A percentile compares a stretch with the other conserved stretches of the same genome.
Conservation (phyloP, 1,140 invertebrate species). For the Polyergus mexicanus region DNA sequence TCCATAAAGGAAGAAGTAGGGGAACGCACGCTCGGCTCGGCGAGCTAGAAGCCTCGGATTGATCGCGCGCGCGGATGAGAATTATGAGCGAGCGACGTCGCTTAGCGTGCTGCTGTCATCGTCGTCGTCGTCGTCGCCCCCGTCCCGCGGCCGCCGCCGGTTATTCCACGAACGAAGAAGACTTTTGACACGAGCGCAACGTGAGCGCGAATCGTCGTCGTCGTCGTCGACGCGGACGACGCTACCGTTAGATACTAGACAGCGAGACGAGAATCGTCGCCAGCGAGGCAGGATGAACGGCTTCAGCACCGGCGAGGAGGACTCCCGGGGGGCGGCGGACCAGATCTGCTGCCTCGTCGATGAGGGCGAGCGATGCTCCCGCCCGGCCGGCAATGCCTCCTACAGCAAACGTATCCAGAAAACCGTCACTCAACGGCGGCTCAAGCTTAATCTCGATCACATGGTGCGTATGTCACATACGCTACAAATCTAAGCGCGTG, state of each 20-base stretch:
- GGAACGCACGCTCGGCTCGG: conserved; percentile 13
- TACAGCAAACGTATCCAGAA: conserved; percentile 99
- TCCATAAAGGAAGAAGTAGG: neutral
- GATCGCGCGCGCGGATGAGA: conserved; percentile 5
- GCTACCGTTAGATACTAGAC: neutral
- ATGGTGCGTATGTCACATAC: conserved; percentile 87
- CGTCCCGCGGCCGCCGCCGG: conserved; percentile 6
- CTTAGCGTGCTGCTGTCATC: neutral
- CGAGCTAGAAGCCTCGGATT: neutral
- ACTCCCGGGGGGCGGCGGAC: conserved; percentile 93
- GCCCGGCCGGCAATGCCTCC: conserved; percentile 97
- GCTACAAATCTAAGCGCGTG: neutral
- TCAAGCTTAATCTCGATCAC: conserved; percentile 95
- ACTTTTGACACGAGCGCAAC: conserved; percentile 43
- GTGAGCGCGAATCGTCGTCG: neutral
- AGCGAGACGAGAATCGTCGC: neutral
- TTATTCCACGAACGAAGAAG: neutral
- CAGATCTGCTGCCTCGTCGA: conserved; percentile 98
- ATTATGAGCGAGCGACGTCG: conserved; percentile 35
- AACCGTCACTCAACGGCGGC: conserved; percentile 96
- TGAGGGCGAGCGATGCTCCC: conserved; percentile 94
- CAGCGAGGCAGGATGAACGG: conserved; percentile 89
- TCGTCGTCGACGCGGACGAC: neutral
- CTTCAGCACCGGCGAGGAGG: conserved; percentile 96
- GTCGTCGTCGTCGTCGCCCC: neutral